phyloP scores from a whole-genome alignment of 30 jellyfish, hydroid and myxozoan species.

The Turritopsis rubra region DNA sequence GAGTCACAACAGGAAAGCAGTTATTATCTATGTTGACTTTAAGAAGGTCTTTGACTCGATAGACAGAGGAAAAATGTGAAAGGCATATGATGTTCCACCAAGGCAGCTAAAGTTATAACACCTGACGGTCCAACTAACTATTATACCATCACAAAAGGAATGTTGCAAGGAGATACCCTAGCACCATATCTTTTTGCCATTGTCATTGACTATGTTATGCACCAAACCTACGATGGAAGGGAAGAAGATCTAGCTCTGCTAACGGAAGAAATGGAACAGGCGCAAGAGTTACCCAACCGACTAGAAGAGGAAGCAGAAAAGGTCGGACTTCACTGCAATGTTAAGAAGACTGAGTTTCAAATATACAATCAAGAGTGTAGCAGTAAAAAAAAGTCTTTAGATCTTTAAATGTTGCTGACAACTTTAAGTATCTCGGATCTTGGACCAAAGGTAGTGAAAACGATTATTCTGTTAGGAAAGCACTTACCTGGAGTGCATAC shows the following conservation, averaged over 20 bases:
- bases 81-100: slow-evolving; percentile 31
- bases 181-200: slow-evolving; percentile 35
- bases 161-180: slow-evolving; percentile 39
- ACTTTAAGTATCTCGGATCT: slow-evolving; percentile 27
- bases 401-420: not conserved
- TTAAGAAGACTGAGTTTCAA: slow-evolving; percentile 11
- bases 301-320: slow-evolving; percentile 4
- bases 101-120: slow-evolving; percentile 12
- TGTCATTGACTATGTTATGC: slow-evolving; percentile 24
- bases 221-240: no score
- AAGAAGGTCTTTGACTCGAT: no score
- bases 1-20: slow-evolving; percentile 1
- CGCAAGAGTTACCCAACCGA: slow-evolving; percentile 2
- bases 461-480: slow-evolving; percentile 13
- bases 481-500: slow-evolving; percentile 17
- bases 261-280: not conserved
- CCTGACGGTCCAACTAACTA: slow-evolving; percentile 27
- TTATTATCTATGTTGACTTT: slow-evolving; percentile 7
- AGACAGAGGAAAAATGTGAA: slow-evolving; percentile 22
- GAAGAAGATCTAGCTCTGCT: slow-evolving; percentile 10
- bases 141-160: slow-evolving; percentile 13
- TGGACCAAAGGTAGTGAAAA: slow-evolving; percentile 16
- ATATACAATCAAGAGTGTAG: not conserved
- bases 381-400: not conserved
- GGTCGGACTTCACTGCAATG: slow-evolving; percentile 23